These are phyloP conservation scores for Pelvicachromis taeniatus DNA, from an alignment of 2,113 vertebrate genomes.

Conservation along the genomic window DNA sequence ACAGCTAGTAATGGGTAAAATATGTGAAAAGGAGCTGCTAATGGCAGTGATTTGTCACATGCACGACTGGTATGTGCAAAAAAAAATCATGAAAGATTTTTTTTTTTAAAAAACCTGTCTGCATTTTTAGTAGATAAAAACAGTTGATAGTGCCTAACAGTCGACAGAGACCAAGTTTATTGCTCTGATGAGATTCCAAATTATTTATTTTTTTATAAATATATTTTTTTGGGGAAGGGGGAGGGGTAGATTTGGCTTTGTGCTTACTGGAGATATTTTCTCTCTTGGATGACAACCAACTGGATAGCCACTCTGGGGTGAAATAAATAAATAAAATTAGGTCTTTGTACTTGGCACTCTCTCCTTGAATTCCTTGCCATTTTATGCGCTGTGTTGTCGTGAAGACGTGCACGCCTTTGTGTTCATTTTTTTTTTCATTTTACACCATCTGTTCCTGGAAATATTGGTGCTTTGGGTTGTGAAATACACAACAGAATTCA, in stretches of 20 bases:
- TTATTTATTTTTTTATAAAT: constrained; percentile 40
- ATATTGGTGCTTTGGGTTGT: constrained; percentile 29
- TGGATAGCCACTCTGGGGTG: constrained; percentile 20
- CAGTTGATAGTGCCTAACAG: not conserved
- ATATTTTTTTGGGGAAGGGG: not conserved
- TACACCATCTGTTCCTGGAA: constrained; percentile 54
- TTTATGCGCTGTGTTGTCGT: constrained; percentile 32
- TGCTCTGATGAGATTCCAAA: constrained; percentile 34
- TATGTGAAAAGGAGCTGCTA: not conserved
- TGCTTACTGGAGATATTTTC: constrained; percentile 29
- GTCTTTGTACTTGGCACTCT: constrained; percentile 28
- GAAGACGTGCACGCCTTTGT: constrained; percentile 44
- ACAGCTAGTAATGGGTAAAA: not conserved
- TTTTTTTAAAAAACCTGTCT: not conserved
- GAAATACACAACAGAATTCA: constrained; percentile 10
- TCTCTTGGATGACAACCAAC: constrained; percentile 37
- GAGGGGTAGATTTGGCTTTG: not conserved
- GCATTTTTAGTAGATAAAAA: not conserved
- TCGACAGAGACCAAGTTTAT: constrained; percentile 9
- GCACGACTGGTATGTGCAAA: not conserved
- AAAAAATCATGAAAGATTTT: not conserved
- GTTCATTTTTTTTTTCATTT: constrained; percentile 36
- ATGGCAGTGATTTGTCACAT: not conserved
- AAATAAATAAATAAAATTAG: constrained; percentile 50
- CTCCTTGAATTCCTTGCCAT: constrained; percentile 40